Percentiles rank a stretch among this genome's conserved stretches.
These are phyloP conservation scores for Diglossa cyanea DNA, from an alignment of 2,797 vertebrate genomes.

Conservation along the genomic window DNA sequence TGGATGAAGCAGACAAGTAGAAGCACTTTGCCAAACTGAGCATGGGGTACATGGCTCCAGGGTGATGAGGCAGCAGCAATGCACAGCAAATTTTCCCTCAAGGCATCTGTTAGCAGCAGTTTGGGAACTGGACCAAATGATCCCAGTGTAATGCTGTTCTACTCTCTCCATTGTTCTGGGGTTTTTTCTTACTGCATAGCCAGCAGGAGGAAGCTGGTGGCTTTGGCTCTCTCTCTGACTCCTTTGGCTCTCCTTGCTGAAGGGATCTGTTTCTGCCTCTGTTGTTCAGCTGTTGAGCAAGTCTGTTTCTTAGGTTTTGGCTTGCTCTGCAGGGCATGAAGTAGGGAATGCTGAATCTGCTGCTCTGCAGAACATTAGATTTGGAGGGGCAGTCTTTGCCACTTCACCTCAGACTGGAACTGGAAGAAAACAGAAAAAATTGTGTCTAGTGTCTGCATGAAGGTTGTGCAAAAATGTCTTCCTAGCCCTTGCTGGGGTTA, in stretches of 20 bases:
- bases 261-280: neutral
- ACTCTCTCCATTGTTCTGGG: slow-evolving; percentile 16
- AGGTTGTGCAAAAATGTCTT: neutral
- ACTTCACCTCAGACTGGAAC: neutral
- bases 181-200: neutral
- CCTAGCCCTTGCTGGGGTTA: neutral
- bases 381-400: neutral
- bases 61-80: neutral
- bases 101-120: slow-evolving; percentile 6
- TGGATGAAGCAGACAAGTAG: neutral
- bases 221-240: neutral
- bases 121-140: slow-evolving; percentile 24
- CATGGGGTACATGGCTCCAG: neutral
- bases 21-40: slow-evolving; percentile 6
- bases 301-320: neutral
- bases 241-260: neutral
- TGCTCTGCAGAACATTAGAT: neutral
- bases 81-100: neutral
- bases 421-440: neutral
- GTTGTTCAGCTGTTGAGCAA: slow-evolving; percentile 5
- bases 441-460: fast-evolving
- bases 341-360: neutral
- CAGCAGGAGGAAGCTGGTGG: slow-evolving; percentile 16
- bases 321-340: neutral
- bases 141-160: neutral